Evolutionary conservation across 2,888 invertebrate species (phyloP).

Genomic region (Synanthedon myopaeformis): DNA sequence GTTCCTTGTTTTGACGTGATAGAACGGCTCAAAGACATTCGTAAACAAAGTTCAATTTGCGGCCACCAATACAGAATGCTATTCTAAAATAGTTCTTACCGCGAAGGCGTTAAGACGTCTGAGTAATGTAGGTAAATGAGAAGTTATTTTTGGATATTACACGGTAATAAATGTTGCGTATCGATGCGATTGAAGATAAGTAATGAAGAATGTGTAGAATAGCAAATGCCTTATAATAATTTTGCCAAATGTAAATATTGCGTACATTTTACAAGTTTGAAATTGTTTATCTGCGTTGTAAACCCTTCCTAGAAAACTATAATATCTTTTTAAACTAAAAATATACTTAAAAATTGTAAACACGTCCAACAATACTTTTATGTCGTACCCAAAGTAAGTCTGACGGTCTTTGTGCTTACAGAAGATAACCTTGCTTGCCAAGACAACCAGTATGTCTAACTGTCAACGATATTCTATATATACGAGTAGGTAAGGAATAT

Average conservation of each 20-base stretch:
- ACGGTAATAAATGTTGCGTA: slow-evolving; percentile 66
- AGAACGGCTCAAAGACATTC: slow-evolving; percentile 53
- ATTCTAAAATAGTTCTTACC: slow-evolving; percentile 14
- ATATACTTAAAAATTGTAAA: too few species aligned
- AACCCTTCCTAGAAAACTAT: too few species aligned
- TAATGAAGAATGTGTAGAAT: slow-evolving; percentile 61
- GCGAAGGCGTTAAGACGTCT: slow-evolving; percentile 3
- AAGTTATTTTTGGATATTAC: slow-evolving; percentile 23
- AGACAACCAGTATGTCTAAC: too few species aligned
- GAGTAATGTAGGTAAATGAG: slow-evolving; percentile 3
- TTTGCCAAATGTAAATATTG: slow-evolving; percentile 8
- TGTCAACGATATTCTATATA: too few species aligned
- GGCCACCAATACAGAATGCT: background rate
- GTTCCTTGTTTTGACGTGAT: slow-evolving; percentile 67
- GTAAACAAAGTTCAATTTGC: slow-evolving; percentile 26
- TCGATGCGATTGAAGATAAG: slow-evolving; percentile 68
- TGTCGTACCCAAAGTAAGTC: too few species aligned
- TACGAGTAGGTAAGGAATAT: too few species aligned
- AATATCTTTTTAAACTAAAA: too few species aligned
- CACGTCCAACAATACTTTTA: too few species aligned
- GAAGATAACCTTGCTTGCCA: too few species aligned
- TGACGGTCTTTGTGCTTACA: too few species aligned
- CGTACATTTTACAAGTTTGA: background rate
- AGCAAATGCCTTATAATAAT: slow-evolving; percentile 1
- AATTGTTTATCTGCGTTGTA: background rate